phyloP scores from a whole-genome alignment of 1,140 invertebrate genomes.

The Saccostrea echinata region DNA sequence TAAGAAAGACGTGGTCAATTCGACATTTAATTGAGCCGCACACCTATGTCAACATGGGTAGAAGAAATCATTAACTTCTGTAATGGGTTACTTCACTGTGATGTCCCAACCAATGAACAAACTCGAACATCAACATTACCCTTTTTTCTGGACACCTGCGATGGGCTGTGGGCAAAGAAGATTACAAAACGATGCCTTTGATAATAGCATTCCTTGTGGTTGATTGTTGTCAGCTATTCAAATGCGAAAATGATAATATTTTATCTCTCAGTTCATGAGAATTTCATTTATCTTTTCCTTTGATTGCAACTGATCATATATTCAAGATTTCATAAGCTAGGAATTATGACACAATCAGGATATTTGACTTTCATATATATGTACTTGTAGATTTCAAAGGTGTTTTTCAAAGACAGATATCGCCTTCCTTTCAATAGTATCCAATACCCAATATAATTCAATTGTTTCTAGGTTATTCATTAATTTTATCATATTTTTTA shows the following conservation, averaged over 20 bases:
- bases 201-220: neutral
- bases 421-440: too few species aligned
- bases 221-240: neutral
- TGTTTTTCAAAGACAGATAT: too few species aligned
- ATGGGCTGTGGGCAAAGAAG: neutral
- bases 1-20: neutral
- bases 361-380: too few species aligned
- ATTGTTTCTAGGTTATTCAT: too few species aligned
- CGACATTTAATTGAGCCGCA: slow-evolving; percentile 11
- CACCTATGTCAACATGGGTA: slow-evolving; percentile 14
- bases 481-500: neutral
- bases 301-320: too few species aligned
- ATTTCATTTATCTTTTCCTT: too few species aligned
- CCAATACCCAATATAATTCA: too few species aligned
- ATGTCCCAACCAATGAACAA: neutral
- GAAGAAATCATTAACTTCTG: slow-evolving; percentile 32
- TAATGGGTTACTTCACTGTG: neutral
- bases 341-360: too few species aligned
- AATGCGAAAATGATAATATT: neutral
- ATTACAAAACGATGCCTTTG: neutral
- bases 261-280: too few species aligned
- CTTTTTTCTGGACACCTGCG: neutral
- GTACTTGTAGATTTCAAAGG: too few species aligned
- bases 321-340: too few species aligned
- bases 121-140: neutral